Evolutionary conservation across 2,888 invertebrate genomes (phyloP).

Genomic region (Nemoura dubitans): DNA sequence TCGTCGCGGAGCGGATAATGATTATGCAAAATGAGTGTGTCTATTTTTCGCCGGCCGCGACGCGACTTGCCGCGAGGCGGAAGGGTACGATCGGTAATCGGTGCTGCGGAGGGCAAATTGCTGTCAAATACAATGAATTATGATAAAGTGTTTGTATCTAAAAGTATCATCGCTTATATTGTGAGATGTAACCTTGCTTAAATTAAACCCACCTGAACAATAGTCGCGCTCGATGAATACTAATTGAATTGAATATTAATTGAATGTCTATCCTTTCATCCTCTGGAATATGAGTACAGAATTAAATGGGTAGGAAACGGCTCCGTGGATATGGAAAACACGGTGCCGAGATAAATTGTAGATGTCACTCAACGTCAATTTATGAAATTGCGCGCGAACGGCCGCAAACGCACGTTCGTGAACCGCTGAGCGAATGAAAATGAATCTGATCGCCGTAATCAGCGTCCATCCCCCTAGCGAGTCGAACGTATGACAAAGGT

Average conservation of each 20-base stretch:
- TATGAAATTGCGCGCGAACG: neutral
- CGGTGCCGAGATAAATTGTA: neutral
- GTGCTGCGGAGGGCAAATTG: neutral
- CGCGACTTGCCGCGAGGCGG: neutral
- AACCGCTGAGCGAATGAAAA: too few species aligned
- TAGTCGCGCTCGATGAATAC: neutral
- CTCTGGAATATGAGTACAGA: neutral
- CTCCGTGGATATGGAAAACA: neutral
- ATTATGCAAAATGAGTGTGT: neutral
- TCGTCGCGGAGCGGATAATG: neutral
- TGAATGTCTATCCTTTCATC: neutral
- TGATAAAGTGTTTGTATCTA: neutral
- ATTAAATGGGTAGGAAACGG: neutral
- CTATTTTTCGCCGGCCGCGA: neutral
- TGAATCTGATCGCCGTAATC: too few species aligned
- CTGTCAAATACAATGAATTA: neutral
- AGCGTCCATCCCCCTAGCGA: neutral
- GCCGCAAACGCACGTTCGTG: too few species aligned
- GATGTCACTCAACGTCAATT: neutral
- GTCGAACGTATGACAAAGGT: neutral
- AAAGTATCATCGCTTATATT: neutral
- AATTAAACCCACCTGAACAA: neutral
- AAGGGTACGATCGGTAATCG: neutral
- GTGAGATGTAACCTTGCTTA: neutral
- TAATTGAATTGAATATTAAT: conserved; percentile 12